Conservation (phyloP, 1,140 invertebrate genomes). For the Drosophila albomicans region DNA sequence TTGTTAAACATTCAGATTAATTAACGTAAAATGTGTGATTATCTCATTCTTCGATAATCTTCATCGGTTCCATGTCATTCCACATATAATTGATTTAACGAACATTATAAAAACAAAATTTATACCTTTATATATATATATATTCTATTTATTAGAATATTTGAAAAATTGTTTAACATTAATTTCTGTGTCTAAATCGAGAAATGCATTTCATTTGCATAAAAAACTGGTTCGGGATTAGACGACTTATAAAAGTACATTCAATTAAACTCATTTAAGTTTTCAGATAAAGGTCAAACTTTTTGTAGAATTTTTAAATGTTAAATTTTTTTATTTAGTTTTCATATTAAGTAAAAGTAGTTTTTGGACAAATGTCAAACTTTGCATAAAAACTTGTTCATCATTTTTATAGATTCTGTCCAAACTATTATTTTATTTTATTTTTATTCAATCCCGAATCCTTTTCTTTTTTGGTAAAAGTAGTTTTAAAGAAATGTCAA, state of each 20-base stretch:
- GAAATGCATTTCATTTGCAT: conserved; percentile 1
- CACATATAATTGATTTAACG: conserved; percentile 10
- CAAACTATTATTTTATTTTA: no score
- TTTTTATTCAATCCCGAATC: no score
- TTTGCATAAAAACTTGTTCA: conserved; percentile 13
- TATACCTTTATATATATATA: not conserved
- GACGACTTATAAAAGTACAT: not conserved
- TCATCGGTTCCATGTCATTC: not conserved
- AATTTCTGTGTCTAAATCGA: not conserved
- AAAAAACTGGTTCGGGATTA: conserved; percentile 15
- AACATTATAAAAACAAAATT: conserved; percentile 5
- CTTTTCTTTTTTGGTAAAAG: not conserved
- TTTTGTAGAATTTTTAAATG: no score
- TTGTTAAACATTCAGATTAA: conserved; percentile 1
- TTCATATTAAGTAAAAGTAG: not conserved
- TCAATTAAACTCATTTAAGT: not conserved
- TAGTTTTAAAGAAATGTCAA: not conserved
- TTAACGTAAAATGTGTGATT: not conserved
- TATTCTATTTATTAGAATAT: conserved; percentile 6
- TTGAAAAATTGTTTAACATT: not conserved
- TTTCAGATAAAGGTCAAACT: no score
- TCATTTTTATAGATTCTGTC: no score
- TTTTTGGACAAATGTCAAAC: not conserved
- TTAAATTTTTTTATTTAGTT: not conserved
- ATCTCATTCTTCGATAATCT: conserved; percentile 1